These are phyloP conservation scores for Caloenas nicobarica DNA, from an alignment of 2,113 vertebrate species.

Conservation along the genomic window DNA sequence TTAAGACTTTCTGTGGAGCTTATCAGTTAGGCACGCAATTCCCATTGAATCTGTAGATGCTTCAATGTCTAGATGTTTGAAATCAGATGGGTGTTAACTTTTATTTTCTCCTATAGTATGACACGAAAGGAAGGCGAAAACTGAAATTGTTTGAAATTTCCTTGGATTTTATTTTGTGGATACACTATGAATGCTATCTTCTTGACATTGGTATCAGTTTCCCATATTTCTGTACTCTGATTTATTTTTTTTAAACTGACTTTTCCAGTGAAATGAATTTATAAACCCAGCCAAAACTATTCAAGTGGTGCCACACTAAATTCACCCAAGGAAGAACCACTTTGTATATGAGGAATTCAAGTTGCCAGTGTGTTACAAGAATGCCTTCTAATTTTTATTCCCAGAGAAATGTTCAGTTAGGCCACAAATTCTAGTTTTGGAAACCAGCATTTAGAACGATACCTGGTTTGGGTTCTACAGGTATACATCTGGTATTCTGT, in stretches of 20 bases:
- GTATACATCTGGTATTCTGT: background rate
- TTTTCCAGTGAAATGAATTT: background rate
- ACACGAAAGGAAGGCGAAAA: background rate
- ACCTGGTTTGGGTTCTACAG: background rate
- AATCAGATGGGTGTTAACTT: background rate
- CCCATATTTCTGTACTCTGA: background rate
- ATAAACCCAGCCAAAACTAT: background rate
- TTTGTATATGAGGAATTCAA: background rate
- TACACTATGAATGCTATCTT: background rate
- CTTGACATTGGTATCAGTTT: background rate
- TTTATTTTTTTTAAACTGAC: background rate
- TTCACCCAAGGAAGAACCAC: background rate
- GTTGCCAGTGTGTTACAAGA: background rate
- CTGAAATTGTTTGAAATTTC: background rate
- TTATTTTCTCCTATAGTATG: background rate
- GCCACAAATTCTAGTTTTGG: background rate
- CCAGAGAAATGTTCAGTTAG: background rate
- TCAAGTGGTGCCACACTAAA: background rate
- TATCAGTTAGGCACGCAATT: background rate
- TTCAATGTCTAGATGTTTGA: background rate
- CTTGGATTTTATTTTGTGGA: constrained; percentile 16
- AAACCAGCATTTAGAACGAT: background rate
- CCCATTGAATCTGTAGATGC: background rate
- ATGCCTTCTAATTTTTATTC: background rate
- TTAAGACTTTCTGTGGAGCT: background rate